These are phyloP conservation scores for Archaeoteleia sp. DNA, from an alignment of 2,888 invertebrate species.

Conservation along the genomic window DNA sequence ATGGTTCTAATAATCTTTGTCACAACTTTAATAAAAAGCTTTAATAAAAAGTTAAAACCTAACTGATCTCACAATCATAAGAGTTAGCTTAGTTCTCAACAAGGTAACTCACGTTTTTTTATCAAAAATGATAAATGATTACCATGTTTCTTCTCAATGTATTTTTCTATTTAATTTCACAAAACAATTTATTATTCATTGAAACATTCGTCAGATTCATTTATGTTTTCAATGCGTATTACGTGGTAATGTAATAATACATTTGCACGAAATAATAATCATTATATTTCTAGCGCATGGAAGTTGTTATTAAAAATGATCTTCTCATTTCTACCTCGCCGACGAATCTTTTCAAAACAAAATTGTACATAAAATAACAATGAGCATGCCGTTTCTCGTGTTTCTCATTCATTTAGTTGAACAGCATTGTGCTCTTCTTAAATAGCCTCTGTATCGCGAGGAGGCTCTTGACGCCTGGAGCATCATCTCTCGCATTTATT, in stretches of 20 bases:
- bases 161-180: no score
- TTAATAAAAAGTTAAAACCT: no score
- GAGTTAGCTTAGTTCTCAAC: no score
- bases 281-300: constrained; percentile 11
- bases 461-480: constrained; percentile 30
- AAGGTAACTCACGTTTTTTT: no score
- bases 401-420: constrained; percentile 31
- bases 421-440: constrained; percentile 27
- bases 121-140: no score
- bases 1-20: no score
- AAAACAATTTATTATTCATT: no score
- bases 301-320: constrained; percentile 33
- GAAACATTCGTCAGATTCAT: no score
- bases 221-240: no score
- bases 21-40: no score
- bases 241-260: constrained; percentile 6
- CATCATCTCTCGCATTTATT: constrained; percentile 39
- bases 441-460: constrained; percentile 23
- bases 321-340: constrained; percentile 15
- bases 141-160: no score
- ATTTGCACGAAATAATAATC: constrained; percentile 11
- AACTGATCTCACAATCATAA: no score
- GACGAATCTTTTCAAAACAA: constrained; percentile 8
- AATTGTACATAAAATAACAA: constrained; percentile 27
- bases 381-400: constrained; percentile 23